Conservation (phyloP, 2,113 vertebrate genomes). For the Ciconia maguari region DNA sequence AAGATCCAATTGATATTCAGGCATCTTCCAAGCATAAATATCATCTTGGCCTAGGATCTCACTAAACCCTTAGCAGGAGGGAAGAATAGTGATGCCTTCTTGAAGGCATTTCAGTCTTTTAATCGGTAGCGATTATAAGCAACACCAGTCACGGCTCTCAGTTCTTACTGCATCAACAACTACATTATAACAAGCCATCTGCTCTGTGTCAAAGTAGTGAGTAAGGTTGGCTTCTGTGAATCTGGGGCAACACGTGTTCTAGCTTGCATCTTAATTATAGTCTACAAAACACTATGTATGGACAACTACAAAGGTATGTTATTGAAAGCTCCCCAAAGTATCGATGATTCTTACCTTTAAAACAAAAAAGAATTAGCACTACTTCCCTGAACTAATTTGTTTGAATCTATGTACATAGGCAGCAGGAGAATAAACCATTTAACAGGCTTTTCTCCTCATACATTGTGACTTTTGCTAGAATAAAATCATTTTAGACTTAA, state of each 20-base stretch:
- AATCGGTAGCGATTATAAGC: not conserved
- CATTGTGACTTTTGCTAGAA: not conserved
- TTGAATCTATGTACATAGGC: not conserved
- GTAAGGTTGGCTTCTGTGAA: conserved; percentile 38
- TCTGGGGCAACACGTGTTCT: conserved; percentile 36
- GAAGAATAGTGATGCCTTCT: not conserved
- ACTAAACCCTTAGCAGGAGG: not conserved
- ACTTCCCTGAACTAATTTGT: not conserved
- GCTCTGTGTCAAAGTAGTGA: conserved; percentile 27
- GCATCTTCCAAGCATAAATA: not conserved
- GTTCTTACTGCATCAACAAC: conserved; percentile 17
- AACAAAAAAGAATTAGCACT: not conserved
- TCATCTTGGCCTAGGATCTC: not conserved
- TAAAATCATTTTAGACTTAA: not conserved
- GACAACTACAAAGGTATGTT: not conserved
- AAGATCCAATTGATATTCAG: not conserved
- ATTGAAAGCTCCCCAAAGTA: not conserved
- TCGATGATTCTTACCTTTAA: not conserved
- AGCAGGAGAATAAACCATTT: not conserved
- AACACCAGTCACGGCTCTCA: not conserved
- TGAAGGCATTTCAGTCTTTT: not conserved
- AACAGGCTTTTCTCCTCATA: not conserved
- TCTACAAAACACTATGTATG: not conserved
- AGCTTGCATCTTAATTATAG: conserved; percentile 32
- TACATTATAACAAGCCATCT: conserved; percentile 26